phyloP scores from a whole-genome alignment of 2,888 invertebrate genomes.

The Tachystola acroxantha region DNA sequence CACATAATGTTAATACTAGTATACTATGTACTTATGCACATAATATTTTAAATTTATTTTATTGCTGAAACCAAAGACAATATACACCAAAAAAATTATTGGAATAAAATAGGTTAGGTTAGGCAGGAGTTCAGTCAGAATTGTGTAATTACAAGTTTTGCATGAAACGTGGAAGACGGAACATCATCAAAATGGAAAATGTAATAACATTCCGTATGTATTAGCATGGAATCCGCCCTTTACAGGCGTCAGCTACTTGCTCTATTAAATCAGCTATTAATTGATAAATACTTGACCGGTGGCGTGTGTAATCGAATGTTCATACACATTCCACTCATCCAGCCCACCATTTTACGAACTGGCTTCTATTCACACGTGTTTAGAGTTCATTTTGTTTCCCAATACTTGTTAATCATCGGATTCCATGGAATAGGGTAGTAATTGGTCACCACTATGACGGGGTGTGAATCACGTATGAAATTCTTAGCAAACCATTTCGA shows the following conservation, averaged over 20 bases:
- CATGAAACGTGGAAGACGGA: too few relatives aligned
- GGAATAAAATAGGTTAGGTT: too few relatives aligned
- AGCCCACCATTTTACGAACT: neutral
- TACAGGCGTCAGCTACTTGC: slow-evolving; percentile 48
- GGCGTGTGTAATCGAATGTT: slow-evolving; percentile 71
- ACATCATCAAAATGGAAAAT: too few relatives aligned
- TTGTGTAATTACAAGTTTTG: too few relatives aligned
- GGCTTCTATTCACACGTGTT: neutral
- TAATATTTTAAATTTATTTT: too few relatives aligned
- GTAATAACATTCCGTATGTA: too few relatives aligned
- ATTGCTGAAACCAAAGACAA: too few relatives aligned
- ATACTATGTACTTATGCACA: too few relatives aligned
- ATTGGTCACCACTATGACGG: slow-evolving; percentile 27
- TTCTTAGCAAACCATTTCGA: neutral
- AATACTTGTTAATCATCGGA: neutral
- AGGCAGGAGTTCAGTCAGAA: too few relatives aligned
- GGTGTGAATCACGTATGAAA: slow-evolving; percentile 18
- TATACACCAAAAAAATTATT: too few relatives aligned
- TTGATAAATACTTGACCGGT: slow-evolving; percentile 73
- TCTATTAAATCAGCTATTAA: slow-evolving; percentile 67
- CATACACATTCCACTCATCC: slow-evolving; percentile 35
- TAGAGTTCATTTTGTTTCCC: slow-evolving; percentile 19
- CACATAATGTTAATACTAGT: too few relatives aligned
- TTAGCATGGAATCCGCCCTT: slow-evolving; percentile 49
- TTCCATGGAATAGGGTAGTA: slow-evolving; percentile 19